Percentiles rank a stretch among this genome's conserved stretches.
Evolutionary conservation across 1,140 invertebrate species (phyloP).

Genomic region (Bombus waltoni): DNA sequence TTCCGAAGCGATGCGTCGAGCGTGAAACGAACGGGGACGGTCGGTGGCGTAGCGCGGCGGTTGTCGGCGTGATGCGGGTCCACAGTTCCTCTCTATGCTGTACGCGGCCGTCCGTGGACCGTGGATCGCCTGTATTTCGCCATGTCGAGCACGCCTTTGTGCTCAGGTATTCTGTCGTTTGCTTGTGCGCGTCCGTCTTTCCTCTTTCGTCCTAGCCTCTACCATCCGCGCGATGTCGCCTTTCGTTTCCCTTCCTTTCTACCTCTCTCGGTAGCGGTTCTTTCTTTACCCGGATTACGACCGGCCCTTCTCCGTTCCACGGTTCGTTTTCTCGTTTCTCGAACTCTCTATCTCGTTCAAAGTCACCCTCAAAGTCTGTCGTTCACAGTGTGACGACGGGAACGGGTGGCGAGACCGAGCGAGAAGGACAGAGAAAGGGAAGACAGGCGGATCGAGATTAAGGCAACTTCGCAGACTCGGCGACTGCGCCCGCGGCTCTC

Average conservation of each 20-base stretch:
- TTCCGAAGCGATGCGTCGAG: background rate
- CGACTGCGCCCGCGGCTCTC: constrained; percentile 37
- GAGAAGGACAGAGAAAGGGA: background rate
- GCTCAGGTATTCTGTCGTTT: constrained; percentile 23
- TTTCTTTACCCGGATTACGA: constrained; percentile 46
- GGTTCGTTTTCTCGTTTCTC: background rate
- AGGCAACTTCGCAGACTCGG: constrained; percentile 55
- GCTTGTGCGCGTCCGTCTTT: background rate
- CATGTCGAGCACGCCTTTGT: constrained; percentile 58
- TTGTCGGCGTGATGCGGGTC: constrained; percentile 24
- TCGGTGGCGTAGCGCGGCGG: too few species aligned
- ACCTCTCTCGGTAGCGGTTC: background rate
- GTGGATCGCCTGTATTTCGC: background rate
- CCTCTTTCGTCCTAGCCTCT: background rate
- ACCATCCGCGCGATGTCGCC: background rate
- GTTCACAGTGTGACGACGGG: constrained; percentile 34
- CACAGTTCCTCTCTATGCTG: background rate
- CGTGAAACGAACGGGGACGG: background rate
- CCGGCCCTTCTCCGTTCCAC: background rate
- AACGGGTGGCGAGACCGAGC: background rate
- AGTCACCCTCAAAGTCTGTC: constrained; percentile 61
- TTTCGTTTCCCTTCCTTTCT: background rate
- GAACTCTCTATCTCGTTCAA: constrained; percentile 12
- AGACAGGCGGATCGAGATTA: constrained; percentile 48
- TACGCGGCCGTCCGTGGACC: background rate